Evolutionary conservation across 1,140 invertebrate genomes (phyloP), one percentile per base, ranked within the genome.

Genomic region (Heliconius hewitsoni): DNA sequence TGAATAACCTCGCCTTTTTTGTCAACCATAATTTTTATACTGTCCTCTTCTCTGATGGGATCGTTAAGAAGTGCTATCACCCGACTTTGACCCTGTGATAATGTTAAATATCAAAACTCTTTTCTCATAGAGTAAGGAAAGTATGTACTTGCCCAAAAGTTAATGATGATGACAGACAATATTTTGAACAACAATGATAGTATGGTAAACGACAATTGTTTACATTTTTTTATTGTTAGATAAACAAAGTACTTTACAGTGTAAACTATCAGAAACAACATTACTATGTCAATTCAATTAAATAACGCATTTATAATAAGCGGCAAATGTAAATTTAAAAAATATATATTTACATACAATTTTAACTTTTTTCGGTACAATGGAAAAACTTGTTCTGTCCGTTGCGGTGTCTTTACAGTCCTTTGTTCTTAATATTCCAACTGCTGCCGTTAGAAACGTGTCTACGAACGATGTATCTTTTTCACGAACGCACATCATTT

Each of bases 401-500:
- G 95, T 83, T 90, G 95, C 82, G 93, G 95, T 94, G 95, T 96
- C 91, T 95, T 96, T 94, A 93, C 95, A 70, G 95, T 95, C 81
- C 95, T 95, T 95, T 55, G 93, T 95, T 5, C 96, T 96, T 8
- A 98, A 91, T 74, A 98, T 97, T 50, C 96, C 96, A 50, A 97
- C 96, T 0, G 97, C 97, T 5, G 97, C 96, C 0, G 96, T 96
- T 2, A 98, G 91, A 78, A 98, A 97, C 78, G 97, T 96, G 66
- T 97, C 97, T 8, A 98, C 97, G 85, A 98, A 98, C 1, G 96
- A 96, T 71, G 97, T 96, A 86, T 98, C 97, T 87, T 98, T 97
- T 86, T 98, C 97, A 0, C 96, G 96, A 5, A 97, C 96, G 42
- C 95, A 96, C 90, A 97, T 96, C 83, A 97, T 96, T 57, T 96